phyloP scores from a whole-genome alignment of 2,888 invertebrate genomes.

The Cacoxenus indagator region DNA sequence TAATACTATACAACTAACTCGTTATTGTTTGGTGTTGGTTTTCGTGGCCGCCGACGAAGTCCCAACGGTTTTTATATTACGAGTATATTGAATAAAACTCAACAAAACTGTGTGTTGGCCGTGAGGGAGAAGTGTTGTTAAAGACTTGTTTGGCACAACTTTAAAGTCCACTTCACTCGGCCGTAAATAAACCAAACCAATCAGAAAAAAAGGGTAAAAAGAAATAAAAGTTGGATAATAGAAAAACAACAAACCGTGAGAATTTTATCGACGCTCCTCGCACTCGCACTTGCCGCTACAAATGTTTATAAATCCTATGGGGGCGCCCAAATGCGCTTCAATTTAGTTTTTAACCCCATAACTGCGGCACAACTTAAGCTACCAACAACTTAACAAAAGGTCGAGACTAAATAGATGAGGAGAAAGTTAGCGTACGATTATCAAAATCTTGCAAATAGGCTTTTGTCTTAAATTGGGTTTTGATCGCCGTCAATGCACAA shows the following conservation, averaged over 20 bases:
- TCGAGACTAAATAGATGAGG: not conserved
- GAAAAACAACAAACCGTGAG: not conserved
- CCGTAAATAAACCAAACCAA: too few relatives aligned
- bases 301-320: conserved; percentile 20
- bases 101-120: too few relatives aligned
- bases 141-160: too few relatives aligned
- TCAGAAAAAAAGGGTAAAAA: too few relatives aligned
- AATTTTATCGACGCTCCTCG: not conserved
- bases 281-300: not conserved
- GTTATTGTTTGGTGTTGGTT: too few relatives aligned
- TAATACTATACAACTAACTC: too few relatives aligned
- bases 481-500: not conserved
- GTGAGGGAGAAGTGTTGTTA: too few relatives aligned
- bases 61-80: too few relatives aligned
- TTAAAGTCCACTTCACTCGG: too few relatives aligned
- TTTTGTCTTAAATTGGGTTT: conserved; percentile 10
- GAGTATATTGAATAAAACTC: too few relatives aligned
- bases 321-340: conserved; percentile 5
- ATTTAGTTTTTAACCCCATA: not conserved
- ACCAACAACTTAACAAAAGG: not conserved
- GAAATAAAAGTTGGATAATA: not conserved
- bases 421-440: not conserved
- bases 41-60: too few relatives aligned
- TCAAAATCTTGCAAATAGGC: not conserved
- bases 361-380: not conserved